Evolutionary conservation across 2,797 vertebrate genomes (phyloP), one percentile per base, ranked within the genome.

Genomic region (Gambusia yucatana): DNA sequence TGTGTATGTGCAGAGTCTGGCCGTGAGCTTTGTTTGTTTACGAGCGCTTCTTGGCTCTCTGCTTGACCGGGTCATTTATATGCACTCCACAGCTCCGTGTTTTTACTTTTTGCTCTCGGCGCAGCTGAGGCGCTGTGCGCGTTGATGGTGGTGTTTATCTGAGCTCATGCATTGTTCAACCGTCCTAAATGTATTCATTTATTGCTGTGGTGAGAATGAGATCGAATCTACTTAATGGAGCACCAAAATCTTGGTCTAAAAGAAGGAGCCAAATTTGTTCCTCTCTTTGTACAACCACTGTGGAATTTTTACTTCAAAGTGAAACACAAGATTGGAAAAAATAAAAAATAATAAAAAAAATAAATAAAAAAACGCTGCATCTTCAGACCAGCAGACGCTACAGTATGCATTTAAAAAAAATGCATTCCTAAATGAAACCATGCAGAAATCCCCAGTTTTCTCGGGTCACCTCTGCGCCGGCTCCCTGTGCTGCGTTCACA

Each of bases 21-120:
- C 77, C 77, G 70, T 63, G 57, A 70, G 73, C 82, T 82, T 77
- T 80, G 72, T 83, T 88, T 86, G 78, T 84, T 78, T 77, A 75
- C 76, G 11, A 9, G 9, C 22, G 73, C n/a, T 70, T 65, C 47
- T 72, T 79, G 39, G 48, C 1, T 6, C 50, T 43, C 17, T 57
- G 57, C 50, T 80, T 83, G 71, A 73, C 69, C 11, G 0, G 65
- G 39, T 50, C 50, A 80, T 88, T 86, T 74, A 73, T 73, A 85
- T 88, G 33, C 82, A 57, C 46, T 72, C 67, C 55, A 55, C 78
- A 78, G 77, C 33, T 5, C 8, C 3, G 22, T 67, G 63, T 79
- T 61, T 50, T 74, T 73, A 74, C 55, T 80, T 71, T 70, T 22
- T 52, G 55, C 48, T 47, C 72, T 77, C 25, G 28, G 43, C 11